These are phyloP conservation scores for Oophaga sylvatica DNA, from an alignment of 2,797 vertebrate genomes.

Conservation along the genomic window DNA sequence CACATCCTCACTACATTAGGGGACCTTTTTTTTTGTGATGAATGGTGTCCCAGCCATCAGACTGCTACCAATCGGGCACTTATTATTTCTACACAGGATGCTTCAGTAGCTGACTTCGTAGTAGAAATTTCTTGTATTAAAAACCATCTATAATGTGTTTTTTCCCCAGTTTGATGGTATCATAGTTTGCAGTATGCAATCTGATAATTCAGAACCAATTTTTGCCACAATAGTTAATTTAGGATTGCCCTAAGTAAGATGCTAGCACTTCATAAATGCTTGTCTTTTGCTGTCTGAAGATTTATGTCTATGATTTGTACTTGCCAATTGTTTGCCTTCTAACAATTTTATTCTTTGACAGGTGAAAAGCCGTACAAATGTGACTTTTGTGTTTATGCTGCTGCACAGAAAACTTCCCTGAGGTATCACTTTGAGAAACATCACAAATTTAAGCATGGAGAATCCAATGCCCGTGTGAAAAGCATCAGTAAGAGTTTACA, in stretches of 20 bases:
- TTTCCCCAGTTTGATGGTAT: too few species aligned
- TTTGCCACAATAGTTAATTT: too few species aligned
- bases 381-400: slow-evolving; percentile 93
- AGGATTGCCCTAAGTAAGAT: too few species aligned
- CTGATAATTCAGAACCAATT: too few species aligned
- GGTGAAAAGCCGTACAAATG: slow-evolving; percentile 98
- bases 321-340: neutral
- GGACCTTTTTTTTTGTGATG: too few species aligned
- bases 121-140: neutral
- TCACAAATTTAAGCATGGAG: slow-evolving; percentile 86
- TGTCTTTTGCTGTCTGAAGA: neutral
- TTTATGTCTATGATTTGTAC: neutral
- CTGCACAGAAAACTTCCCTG: slow-evolving; percentile 95
- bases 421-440: slow-evolving; percentile 94
- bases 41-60: too few species aligned
- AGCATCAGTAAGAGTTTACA: slow-evolving; percentile 72
- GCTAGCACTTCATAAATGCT: too few species aligned
- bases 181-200: too few species aligned
- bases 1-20: too few species aligned
- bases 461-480: slow-evolving; percentile 70
- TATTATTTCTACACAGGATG: too few species aligned
- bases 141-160: neutral
- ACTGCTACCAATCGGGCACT: too few species aligned
- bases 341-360: slow-evolving; percentile 67
- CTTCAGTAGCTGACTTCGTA: too few species aligned